A percentile compares a stretch with the other conserved stretches of the same genome.
These are phyloP conservation scores for Daktulosphaira vitifoliae DNA, from an alignment of 1,140 invertebrate species.

Conservation along the genomic window DNA sequence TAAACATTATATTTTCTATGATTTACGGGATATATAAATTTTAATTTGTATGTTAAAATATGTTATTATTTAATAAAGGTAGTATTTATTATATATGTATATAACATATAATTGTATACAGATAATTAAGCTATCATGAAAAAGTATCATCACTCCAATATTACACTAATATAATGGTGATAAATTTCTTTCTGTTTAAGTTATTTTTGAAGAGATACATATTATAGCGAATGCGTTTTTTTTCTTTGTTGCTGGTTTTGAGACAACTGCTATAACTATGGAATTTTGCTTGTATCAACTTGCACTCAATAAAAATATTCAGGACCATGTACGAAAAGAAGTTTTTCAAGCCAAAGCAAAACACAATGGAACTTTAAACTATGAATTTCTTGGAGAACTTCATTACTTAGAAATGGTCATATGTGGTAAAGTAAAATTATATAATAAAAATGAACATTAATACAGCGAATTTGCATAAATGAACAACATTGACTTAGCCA, in stretches of 20 bases:
- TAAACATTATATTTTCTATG: too few relatives aligned
- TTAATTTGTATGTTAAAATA: too few relatives aligned
- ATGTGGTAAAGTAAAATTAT: constrained; percentile 24
- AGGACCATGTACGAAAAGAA: constrained; percentile 34
- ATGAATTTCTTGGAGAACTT: constrained; percentile 47
- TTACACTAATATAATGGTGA: too few relatives aligned
- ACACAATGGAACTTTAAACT: constrained; percentile 45
- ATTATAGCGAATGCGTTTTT: constrained; percentile 36
- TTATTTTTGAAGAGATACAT: constrained; percentile 6
- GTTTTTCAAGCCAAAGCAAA: constrained; percentile 39
- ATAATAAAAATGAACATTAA: not conserved
- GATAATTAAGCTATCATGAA: too few relatives aligned
- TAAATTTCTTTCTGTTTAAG: constrained; percentile 11
- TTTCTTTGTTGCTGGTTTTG: constrained; percentile 37
- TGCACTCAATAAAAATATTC: constrained; percentile 35
- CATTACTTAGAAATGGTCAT: constrained; percentile 49
- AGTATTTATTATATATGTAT: too few relatives aligned
- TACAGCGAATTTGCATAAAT: not conserved
- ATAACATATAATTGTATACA: too few relatives aligned
- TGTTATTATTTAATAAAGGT: too few relatives aligned
- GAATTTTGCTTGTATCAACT: constrained; percentile 35
- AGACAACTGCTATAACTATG: constrained; percentile 35
- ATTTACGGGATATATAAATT: too few relatives aligned
- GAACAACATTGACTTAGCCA: not conserved
- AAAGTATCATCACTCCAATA: too few relatives aligned